Percentiles rank a stretch among this genome's conserved stretches.
These are phyloP conservation scores for Phalera bucephala DNA, from an alignment of 2,888 invertebrate species.

Conservation along the genomic window DNA sequence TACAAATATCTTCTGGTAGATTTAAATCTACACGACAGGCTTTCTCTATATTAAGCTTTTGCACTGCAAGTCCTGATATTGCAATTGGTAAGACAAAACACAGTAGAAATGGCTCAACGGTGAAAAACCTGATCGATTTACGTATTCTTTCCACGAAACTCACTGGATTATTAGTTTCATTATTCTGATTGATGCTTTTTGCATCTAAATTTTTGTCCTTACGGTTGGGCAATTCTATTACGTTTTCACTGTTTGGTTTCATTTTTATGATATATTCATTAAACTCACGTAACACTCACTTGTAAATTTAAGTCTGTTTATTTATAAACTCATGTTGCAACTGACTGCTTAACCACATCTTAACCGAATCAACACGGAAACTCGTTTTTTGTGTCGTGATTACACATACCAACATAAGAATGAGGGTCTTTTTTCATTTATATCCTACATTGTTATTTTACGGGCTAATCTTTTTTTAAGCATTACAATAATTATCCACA, in stretches of 20 bases:
- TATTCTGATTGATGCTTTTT: conserved; percentile 20
- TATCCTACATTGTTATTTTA: too few species aligned
- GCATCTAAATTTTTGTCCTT: conserved; percentile 17
- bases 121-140: conserved; percentile 61
- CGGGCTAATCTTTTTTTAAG: too few species aligned
- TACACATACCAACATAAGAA: conserved; percentile 6
- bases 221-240: conserved; percentile 27
- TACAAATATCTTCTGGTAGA: conserved; percentile 74
- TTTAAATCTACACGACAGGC: conserved; percentile 79
- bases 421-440: neutral
- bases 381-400: conserved; percentile 21
- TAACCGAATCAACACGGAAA: conserved; percentile 24
- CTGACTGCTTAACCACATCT: conserved; percentile 16
- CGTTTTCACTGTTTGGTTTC: conserved; percentile 33
- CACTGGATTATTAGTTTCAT: conserved; percentile 17
- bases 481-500: too few species aligned
- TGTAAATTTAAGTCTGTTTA: conserved; percentile 18
- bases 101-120: conserved; percentile 86
- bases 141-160: conserved; percentile 29
- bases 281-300: conserved; percentile 12
- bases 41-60: conserved; percentile 81
- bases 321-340: conserved; percentile 21
- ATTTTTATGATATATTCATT: conserved; percentile 29
- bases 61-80: conserved; percentile 82
- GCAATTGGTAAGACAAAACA: conserved; percentile 85